A percentile compares a stretch with the other conserved stretches of the same genome.
phyloP scores from a whole-genome alignment of 1,140 invertebrate genomes.

The Lithobius niger region DNA sequence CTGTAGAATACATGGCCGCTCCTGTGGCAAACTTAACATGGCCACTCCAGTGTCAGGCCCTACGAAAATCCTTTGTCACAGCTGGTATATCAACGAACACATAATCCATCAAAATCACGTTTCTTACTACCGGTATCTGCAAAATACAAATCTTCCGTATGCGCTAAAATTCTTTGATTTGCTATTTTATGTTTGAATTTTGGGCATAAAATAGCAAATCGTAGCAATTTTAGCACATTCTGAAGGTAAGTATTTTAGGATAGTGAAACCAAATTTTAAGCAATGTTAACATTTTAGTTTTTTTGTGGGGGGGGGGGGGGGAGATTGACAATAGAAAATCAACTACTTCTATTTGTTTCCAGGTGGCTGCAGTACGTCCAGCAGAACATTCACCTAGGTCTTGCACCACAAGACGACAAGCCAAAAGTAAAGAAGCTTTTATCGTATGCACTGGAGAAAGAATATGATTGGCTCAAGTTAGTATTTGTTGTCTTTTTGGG shows the following conservation, averaged over 20 bases:
- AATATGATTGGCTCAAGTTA: slow-evolving; percentile 47
- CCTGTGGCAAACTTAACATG: no score
- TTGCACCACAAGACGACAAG: slow-evolving; percentile 15
- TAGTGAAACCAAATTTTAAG: not conserved
- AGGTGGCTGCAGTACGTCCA: slow-evolving; percentile 33
- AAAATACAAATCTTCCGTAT: no score
- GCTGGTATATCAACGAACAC: no score
- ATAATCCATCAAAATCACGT: no score
- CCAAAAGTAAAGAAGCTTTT: slow-evolving; percentile 18
- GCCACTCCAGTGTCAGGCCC: no score
- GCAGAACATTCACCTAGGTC: slow-evolving; percentile 23
- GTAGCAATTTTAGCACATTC: not conserved
- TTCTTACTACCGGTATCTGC: no score
- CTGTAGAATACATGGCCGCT: no score
- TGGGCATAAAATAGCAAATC: not conserved
- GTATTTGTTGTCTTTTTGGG: not conserved
- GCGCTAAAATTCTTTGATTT: not conserved
- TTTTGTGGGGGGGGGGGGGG: no score
- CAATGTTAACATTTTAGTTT: not conserved
- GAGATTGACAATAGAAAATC: no score
- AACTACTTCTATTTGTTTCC: slow-evolving; percentile 18
- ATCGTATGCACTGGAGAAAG: slow-evolving; percentile 43
- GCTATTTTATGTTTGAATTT: not conserved
- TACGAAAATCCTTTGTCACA: no score
- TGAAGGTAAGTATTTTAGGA: not conserved